phyloP scores from a whole-genome alignment of 2,888 invertebrate species.

The Ecdyonurus torrentis region DNA sequence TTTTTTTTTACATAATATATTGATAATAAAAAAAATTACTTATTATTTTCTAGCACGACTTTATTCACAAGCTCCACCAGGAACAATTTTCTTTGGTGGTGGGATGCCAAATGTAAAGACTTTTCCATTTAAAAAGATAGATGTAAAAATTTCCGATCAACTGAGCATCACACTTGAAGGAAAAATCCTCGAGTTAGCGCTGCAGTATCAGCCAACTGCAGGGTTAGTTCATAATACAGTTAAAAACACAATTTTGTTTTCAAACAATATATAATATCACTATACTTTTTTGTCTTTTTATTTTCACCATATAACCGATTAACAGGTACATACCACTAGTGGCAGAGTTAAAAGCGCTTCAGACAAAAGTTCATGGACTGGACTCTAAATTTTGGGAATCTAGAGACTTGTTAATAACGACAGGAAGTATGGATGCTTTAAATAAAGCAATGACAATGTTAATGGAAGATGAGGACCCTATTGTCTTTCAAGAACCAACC shows the following conservation, averaged over 20 bases:
- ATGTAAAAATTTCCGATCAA: slow-evolving; percentile 38
- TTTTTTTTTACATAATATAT: no score
- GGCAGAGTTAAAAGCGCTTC: slow-evolving; percentile 41
- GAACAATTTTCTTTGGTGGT: slow-evolving; percentile 44
- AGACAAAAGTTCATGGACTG: slow-evolving; percentile 43
- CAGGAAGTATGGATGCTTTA: slow-evolving; percentile 62
- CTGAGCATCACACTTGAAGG: slow-evolving; percentile 35
- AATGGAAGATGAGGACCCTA: slow-evolving; percentile 48
- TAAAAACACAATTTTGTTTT: no score
- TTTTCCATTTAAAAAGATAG: slow-evolving; percentile 49
- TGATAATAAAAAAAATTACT: no score
- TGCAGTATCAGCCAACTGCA: slow-evolving; percentile 60
- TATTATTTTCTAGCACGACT: no score
- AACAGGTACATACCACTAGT: slow-evolving; percentile 38
- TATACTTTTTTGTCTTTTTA: no score
- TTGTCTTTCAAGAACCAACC: slow-evolving; percentile 50
- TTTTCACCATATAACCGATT: no score
- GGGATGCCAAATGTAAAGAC: slow-evolving; percentile 57
- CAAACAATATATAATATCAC: no score
- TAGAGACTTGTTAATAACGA: slow-evolving; percentile 39
- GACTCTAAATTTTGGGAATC: slow-evolving; percentile 36
- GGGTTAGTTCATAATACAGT: no score
- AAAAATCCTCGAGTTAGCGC: slow-evolving; percentile 39
- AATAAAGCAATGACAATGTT: slow-evolving; percentile 56
- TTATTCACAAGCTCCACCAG: slow-evolving; percentile 26